Evolutionary conservation across 2,888 invertebrate species (phyloP).

Genomic region (Diplolepis rosae): DNA sequence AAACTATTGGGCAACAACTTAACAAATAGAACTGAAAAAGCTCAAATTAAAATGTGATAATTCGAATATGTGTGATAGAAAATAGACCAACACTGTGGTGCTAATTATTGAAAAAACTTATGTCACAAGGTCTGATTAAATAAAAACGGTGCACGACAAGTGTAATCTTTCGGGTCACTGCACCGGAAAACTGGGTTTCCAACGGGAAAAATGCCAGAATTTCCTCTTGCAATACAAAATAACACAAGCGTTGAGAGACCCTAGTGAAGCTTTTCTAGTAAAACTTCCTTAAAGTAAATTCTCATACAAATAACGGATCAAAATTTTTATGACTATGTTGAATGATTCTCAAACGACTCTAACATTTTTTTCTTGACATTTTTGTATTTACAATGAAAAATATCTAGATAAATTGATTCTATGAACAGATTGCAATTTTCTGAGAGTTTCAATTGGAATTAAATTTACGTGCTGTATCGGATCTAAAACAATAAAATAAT

Average conservation of each 20-base stretch:
- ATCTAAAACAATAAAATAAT: not conserved
- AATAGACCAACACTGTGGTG: not conserved
- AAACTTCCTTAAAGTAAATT: not conserved
- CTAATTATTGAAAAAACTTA: not conserved
- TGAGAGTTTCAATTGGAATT: not conserved
- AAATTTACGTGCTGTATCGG: not conserved
- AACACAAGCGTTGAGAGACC: conserved; percentile 5
- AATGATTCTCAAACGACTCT: not conserved
- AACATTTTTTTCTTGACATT: not conserved
- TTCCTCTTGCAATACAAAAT: conserved; percentile 27
- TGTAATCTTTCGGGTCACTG: conserved; percentile 23
- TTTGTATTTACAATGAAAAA: not conserved
- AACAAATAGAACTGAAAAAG: no score
- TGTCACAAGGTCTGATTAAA: not conserved
- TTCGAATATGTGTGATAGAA: no score
- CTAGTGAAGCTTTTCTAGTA: not conserved
- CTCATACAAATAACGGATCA: not conserved
- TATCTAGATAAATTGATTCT: not conserved
- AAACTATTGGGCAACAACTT: no score
- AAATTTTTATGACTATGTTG: not conserved
- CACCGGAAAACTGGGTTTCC: conserved; percentile 2
- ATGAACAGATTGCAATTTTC: not conserved
- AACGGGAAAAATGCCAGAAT: conserved; percentile 29
- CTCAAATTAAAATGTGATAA: no score
- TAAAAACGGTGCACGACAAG: not conserved